Conservation (phyloP, 2,797 vertebrate genomes). For the Tokudaia tokunoshimensis region DNA sequence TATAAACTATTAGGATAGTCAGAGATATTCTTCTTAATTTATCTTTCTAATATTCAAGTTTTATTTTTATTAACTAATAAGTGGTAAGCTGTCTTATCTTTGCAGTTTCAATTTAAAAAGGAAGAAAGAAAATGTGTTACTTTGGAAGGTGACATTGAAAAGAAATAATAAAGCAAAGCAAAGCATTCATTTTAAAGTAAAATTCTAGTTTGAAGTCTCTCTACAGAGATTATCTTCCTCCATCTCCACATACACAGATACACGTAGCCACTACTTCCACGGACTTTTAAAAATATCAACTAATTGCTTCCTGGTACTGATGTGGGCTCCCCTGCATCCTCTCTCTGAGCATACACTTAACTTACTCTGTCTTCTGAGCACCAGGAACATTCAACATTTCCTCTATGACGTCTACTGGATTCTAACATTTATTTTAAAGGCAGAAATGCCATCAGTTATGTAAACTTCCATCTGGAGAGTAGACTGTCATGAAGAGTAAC, state of each 20-base stretch:
- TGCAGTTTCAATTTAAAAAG: neutral
- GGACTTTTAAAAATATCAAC: neutral
- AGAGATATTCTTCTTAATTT: conserved; percentile 1
- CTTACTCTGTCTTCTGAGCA: neutral
- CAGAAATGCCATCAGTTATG: neutral
- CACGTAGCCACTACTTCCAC: neutral
- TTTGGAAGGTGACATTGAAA: neutral
- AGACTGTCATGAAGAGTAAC: neutral
- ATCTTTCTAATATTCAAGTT: neutral
- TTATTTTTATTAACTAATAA: neutral
- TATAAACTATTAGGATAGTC: neutral
- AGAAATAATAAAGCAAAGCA: neutral
- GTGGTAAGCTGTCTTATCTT: neutral
- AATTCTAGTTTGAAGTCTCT: neutral
- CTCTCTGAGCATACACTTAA: neutral
- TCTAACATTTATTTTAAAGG: neutral
- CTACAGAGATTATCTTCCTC: neutral
- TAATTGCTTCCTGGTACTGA: neutral
- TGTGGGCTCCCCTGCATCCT: neutral
- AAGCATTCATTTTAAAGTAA: neutral
- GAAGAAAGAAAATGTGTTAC: neutral
- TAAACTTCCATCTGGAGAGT: neutral
- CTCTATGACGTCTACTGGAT: neutral
- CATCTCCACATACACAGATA: neutral
- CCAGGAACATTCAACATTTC: neutral